Percentiles rank a stretch among this genome's conserved stretches.
Conservation (phyloP, 2,113 vertebrate genomes). For the Chaetodon trifascialis region DNA sequence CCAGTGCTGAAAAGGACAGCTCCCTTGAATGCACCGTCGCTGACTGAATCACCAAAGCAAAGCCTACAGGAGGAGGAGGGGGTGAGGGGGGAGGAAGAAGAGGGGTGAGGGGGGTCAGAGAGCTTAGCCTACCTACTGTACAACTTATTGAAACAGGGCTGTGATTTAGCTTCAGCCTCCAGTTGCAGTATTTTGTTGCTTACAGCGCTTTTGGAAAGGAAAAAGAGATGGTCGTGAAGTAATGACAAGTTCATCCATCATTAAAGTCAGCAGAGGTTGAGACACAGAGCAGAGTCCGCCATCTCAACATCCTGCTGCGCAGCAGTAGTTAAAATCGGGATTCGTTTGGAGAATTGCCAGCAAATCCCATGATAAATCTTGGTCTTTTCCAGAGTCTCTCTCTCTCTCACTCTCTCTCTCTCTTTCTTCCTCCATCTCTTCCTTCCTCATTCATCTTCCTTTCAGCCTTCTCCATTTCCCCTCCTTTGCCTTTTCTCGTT, state of each 20-base stretch:
- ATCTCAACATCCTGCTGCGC: conserved; percentile 78
- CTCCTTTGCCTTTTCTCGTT: not conserved
- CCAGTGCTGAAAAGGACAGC: conserved; percentile 86
- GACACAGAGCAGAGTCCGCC: conserved; percentile 74
- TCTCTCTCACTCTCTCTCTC: conserved; percentile 24
- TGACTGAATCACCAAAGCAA: conserved; percentile 74
- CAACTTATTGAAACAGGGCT: conserved; percentile 82
- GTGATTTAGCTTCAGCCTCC: conserved; percentile 79
- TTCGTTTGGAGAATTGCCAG: conserved; percentile 89
- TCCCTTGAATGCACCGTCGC: conserved; percentile 79
- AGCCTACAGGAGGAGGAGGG: conserved; percentile 55
- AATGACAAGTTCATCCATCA: conserved; percentile 84
- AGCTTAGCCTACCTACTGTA: conserved; percentile 82
- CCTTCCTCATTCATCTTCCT: conserved; percentile 5
- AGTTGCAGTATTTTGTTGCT: conserved; percentile 78
- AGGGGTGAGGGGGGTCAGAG: conserved; percentile 46
- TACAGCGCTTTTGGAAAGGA: conserved; percentile 79
- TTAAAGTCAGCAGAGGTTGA: conserved; percentile 77
- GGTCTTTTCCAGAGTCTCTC: conserved; percentile 71
- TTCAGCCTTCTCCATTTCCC: conserved; percentile 19
- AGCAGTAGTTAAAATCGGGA: conserved; percentile 81
- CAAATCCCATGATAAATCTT: conserved; percentile 87
- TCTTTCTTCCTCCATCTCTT: not conserved
- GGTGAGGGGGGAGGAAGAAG: not conserved
- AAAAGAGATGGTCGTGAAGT: conserved; percentile 75